phyloP scores from a whole-genome alignment of 64 coral and sea anemone genomes.

The Pachyseris speciosa region DNA sequence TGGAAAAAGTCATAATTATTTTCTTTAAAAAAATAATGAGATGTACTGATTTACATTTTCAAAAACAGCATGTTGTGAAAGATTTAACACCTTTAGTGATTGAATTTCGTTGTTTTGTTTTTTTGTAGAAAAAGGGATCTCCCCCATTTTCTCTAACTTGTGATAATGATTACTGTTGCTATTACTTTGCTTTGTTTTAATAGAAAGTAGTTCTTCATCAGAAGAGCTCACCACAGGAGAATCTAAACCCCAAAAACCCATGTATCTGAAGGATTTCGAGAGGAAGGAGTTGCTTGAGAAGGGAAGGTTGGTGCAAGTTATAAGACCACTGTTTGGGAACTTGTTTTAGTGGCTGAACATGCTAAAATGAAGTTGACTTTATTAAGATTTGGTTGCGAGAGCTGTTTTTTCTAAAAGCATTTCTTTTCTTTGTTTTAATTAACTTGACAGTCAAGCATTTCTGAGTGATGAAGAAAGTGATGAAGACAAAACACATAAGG shows the following conservation, averaged over 20 bases:
- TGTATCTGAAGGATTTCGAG: slow-evolving; percentile 96
- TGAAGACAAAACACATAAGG: slow-evolving; percentile 27
- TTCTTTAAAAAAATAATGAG: too few species aligned
- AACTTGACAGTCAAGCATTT: slow-evolving; percentile 84
- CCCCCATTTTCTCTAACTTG: not conserved
- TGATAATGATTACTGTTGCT: too few species aligned
- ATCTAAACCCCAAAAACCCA: slow-evolving; percentile 64
- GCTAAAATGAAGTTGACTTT: too few species aligned
- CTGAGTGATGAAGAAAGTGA: slow-evolving; percentile 80
- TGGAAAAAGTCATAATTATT: too few species aligned
- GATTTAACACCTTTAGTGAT: too few species aligned
- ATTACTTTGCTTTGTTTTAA: not conserved
- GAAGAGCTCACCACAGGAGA: slow-evolving; percentile 36
- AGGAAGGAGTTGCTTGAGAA: slow-evolving; percentile 85
- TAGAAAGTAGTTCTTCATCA: slow-evolving; percentile 45
- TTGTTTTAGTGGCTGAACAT: too few species aligned
- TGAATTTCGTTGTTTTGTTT: too few species aligned
- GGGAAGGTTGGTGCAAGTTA: slow-evolving; percentile 80
- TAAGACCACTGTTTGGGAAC: too few species aligned
- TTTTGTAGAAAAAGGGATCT: too few species aligned
- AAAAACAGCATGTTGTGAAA: not conserved
- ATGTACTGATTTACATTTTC: not conserved
- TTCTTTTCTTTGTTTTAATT: not conserved
- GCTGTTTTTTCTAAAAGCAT: not conserved
- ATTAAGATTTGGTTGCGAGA: not conserved